These are phyloP conservation scores for Cataglyphis albicans DNA, from an alignment of 2,888 invertebrate genomes.

Conservation along the genomic window DNA sequence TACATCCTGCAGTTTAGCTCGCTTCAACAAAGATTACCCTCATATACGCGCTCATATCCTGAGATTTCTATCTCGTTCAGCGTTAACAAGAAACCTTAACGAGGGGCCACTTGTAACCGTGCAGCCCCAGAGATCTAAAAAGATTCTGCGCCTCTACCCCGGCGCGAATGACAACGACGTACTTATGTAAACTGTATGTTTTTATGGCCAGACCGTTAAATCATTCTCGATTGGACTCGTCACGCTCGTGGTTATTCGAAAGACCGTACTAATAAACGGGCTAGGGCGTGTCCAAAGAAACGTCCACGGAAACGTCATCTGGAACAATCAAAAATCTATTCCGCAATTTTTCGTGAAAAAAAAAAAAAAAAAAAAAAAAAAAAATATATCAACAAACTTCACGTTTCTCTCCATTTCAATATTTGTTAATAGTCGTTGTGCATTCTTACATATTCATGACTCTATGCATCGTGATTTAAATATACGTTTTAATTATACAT, in stretches of 20 bases:
- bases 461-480: neutral
- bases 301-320: constrained; percentile 69
- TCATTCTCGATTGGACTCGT: constrained; percentile 75
- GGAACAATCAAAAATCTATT: constrained; percentile 76
- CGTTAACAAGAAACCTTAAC: constrained; percentile 72
- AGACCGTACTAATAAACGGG: constrained; percentile 74
- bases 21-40: constrained; percentile 45
- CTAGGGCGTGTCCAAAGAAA: constrained; percentile 64
- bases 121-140: constrained; percentile 62
- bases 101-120: constrained; percentile 68
- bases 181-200: constrained; percentile 81
- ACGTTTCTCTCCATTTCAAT: neutral
- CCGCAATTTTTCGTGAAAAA: constrained; percentile 56
- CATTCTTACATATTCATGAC: neutral
- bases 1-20: constrained; percentile 48
- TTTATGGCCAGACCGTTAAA: constrained; percentile 75
- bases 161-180: constrained; percentile 76
- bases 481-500: neutral
- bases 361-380: too few relatives aligned
- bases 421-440: neutral
- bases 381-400: neutral
- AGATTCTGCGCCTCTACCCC: constrained; percentile 65
- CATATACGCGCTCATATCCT: constrained; percentile 32
- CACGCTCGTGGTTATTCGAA: constrained; percentile 74
- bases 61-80: constrained; percentile 60